These are phyloP conservation scores for Narcine bancroftii DNA, from an alignment of 2,113 vertebrate species.

Conservation along the genomic window DNA sequence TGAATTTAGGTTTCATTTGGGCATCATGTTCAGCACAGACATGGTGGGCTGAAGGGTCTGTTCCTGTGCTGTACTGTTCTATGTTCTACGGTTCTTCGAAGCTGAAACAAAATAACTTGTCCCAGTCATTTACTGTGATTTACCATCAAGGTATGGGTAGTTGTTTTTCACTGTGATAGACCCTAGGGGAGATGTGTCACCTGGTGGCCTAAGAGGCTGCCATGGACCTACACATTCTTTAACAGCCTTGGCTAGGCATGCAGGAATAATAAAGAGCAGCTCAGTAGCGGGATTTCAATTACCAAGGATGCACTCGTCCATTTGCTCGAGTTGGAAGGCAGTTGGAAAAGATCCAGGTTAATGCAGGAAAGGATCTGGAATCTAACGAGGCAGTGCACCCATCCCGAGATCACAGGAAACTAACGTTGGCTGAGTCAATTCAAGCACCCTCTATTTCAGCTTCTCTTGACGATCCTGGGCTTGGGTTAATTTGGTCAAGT, in stretches of 20 bases:
- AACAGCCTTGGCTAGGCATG: background rate
- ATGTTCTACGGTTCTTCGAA: slow-evolving; percentile 31
- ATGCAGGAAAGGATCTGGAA: background rate
- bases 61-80: no score
- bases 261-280: background rate
- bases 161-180: background rate
- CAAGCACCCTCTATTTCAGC: no score
- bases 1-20: no score
- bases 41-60: no score
- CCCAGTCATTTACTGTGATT: background rate
- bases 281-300: background rate
- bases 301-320: background rate
- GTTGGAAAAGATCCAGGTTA: background rate
- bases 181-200: background rate
- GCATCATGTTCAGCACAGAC: no score
- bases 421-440: background rate
- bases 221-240: background rate
- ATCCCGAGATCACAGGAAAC: background rate
- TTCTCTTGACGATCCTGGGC: background rate
- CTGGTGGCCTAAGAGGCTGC: background rate
- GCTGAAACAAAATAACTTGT: background rate
- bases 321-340: background rate
- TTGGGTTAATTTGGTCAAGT: background rate
- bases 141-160: background rate
- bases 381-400: background rate